Evolutionary conservation across 1,140 invertebrate genomes (phyloP).

Genomic region (Condylostylus longicornis): DNA sequence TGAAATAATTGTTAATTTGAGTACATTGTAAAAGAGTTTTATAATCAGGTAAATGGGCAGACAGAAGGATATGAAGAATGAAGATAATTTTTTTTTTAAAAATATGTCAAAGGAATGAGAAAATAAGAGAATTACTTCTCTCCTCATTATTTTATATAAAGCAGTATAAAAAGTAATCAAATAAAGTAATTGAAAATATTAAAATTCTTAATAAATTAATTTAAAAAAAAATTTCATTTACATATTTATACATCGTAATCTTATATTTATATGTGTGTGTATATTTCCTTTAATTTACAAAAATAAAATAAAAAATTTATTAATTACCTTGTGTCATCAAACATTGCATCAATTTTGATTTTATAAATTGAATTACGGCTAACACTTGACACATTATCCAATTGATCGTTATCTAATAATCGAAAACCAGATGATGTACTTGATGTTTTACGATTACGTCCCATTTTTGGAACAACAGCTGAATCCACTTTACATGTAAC

Average conservation of each 20-base stretch:
- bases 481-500: conserved; percentile 28
- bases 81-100: no score
- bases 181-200: no score
- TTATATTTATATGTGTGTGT: neutral
- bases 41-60: no score
- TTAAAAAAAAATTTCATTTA: no score
- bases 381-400: conserved; percentile 38
- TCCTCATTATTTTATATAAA: no score
- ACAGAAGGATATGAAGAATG: no score
- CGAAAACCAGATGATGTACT: conserved; percentile 30
- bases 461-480: conserved; percentile 24
- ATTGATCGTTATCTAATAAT: conserved; percentile 32
- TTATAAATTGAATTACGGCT: conserved; percentile 53
- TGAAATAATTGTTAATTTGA: no score
- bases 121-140: no score
- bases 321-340: conserved; percentile 47
- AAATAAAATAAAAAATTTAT: neutral
- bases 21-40: no score
- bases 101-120: no score
- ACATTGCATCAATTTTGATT: conserved; percentile 68
- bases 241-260: neutral
- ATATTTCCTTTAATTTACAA: neutral
- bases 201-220: no score
- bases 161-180: no score
- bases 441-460: conserved; percentile 15